Percentiles rank a stretch among this genome's conserved stretches.
Evolutionary conservation across 2,888 invertebrate species (phyloP).

Genomic region (Esperia sulphurella): DNA sequence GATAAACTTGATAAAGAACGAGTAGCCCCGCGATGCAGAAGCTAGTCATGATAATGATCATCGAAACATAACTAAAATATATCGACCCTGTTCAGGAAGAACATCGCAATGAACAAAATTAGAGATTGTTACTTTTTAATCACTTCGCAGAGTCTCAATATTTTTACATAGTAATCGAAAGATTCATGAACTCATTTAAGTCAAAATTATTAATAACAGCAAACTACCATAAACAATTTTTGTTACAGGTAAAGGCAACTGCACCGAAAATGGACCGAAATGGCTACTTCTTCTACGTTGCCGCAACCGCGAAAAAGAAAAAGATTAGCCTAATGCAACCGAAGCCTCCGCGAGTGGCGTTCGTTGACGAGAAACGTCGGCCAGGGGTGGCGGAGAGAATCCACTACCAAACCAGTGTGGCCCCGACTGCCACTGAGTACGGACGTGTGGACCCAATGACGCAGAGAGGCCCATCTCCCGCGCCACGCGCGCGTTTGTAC

Average conservation of each 20-base stretch:
- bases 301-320: slow-evolving; percentile 75
- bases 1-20: too few species aligned
- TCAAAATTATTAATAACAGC: too few species aligned
- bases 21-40: too few species aligned
- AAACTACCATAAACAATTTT: neutral
- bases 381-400: slow-evolving; percentile 62
- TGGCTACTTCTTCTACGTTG: slow-evolving; percentile 72
- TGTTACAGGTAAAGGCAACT: slow-evolving; percentile 64
- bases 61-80: too few species aligned
- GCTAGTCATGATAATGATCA: too few species aligned
- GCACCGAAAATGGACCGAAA: slow-evolving; percentile 74
- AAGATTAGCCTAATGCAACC: slow-evolving; percentile 75
- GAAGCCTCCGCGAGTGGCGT: slow-evolving; percentile 67
- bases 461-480: slow-evolving; percentile 54
- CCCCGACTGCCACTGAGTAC: slow-evolving; percentile 45
- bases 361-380: slow-evolving; percentile 61
- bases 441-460: slow-evolving; percentile 56
- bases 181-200: too few species aligned
- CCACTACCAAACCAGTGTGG: slow-evolving; percentile 47
- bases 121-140: too few species aligned
- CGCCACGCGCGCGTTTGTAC: slow-evolving; percentile 67
- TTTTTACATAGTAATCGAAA: too few species aligned
- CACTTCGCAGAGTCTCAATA: too few species aligned
- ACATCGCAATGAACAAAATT: too few species aligned
- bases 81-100: too few species aligned